phyloP scores from a whole-genome alignment of 2,797 vertebrate species.

The Sebastes flavidus region DNA sequence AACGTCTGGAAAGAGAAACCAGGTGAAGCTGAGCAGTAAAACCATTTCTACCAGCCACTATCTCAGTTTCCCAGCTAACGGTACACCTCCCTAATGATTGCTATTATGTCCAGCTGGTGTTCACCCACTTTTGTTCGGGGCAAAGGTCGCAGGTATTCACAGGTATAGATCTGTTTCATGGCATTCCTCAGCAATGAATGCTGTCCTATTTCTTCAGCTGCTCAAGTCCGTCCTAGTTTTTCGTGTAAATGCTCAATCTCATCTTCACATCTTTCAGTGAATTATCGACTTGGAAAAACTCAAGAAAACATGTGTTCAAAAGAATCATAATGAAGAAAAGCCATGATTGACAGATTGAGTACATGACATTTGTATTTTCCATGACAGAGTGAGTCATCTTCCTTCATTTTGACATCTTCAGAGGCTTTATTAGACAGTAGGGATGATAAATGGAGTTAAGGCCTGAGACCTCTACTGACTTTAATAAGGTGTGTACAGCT shows the following conservation, averaged over 20 bases:
- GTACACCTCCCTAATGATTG: constrained; percentile 49
- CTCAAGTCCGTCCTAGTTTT: not conserved
- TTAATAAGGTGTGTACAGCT: not conserved
- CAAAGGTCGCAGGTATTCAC: constrained; percentile 48
- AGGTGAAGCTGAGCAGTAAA: constrained; percentile 57
- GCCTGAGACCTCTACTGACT: not conserved
- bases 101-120: constrained; percentile 56
- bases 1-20: constrained; percentile 60
- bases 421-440: constrained; percentile 12
- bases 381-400: not conserved
- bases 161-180: constrained; percentile 15
- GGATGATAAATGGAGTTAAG: not conserved
- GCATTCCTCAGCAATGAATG: constrained; percentile 24
- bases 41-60: constrained; percentile 17
- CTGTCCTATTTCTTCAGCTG: not conserved
- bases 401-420: not conserved
- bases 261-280: not conserved
- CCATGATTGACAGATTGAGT: constrained; percentile 4
- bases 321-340: not conserved
- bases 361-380: not conserved
- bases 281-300: not conserved
- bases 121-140: constrained; percentile 19
- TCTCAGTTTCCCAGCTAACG: constrained; percentile 20
- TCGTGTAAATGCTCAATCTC: not conserved
- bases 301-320: not conserved